Conservation (phyloP, 1,140 invertebrate genomes). For the Drosophila carrolli region DNA sequence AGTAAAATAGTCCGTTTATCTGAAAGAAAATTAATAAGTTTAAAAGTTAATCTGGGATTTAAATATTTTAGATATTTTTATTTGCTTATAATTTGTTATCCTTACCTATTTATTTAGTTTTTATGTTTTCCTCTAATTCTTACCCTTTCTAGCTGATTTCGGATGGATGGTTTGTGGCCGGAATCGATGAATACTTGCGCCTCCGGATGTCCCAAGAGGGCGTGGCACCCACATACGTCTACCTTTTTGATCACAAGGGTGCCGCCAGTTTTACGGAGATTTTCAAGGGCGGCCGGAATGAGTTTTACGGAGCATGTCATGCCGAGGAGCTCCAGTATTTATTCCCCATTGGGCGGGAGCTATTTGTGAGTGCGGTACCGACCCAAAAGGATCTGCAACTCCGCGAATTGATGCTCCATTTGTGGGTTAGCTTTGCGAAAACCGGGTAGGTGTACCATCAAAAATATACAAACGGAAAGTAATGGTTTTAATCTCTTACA, state of each 20-base stretch:
- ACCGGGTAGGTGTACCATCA: conserved; percentile 85
- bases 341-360: conserved; percentile 88
- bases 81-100: no score
- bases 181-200: conserved; percentile 86
- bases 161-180: conserved; percentile 89
- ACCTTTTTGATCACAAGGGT: conserved; percentile 88
- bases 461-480: neutral
- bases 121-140: neutral
- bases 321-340: conserved; percentile 91
- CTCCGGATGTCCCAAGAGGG: conserved; percentile 85
- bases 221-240: conserved; percentile 87
- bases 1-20: neutral
- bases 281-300: conserved; percentile 87
- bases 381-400: conserved; percentile 85
- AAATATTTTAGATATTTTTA: no score
- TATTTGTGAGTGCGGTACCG: conserved; percentile 85
- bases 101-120: no score
- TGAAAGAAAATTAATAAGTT: no score
- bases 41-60: no score
- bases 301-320: conserved; percentile 89
- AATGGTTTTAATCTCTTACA: conserved; percentile 39
- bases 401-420: conserved; percentile 86
- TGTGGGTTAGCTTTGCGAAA: conserved; percentile 90
- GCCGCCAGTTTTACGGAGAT: conserved; percentile 89
- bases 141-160: conserved; percentile 87